Percentiles rank a stretch among this genome's conserved stretches.
phyloP scores from a whole-genome alignment of 2,888 invertebrate genomes.

The Notodonta dromedarius region DNA sequence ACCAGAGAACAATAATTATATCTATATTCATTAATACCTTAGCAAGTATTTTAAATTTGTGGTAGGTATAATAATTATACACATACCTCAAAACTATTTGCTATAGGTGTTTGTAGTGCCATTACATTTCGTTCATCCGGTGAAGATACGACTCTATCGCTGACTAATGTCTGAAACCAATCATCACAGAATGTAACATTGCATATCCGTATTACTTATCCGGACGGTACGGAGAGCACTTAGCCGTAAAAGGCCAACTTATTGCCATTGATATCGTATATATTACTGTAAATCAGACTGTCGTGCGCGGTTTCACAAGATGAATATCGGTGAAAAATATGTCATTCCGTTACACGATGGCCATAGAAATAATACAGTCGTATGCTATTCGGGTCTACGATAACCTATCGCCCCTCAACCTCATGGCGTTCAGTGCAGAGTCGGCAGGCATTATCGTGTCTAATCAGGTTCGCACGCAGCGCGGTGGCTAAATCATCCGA shows the following conservation, averaged over 20 bases:
- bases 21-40: too few species aligned
- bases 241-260: slow-evolving; percentile 56
- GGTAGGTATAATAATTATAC: too few species aligned
- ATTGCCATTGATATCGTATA: slow-evolving; percentile 62
- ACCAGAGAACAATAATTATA: too few species aligned
- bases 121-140: slow-evolving; percentile 30
- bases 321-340: slow-evolving; percentile 74
- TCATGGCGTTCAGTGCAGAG: slow-evolving; percentile 60
- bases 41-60: too few species aligned
- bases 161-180: slow-evolving; percentile 39
- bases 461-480: slow-evolving; percentile 84
- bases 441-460: slow-evolving; percentile 78
- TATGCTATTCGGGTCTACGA: slow-evolving; percentile 65
- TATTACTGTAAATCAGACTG: slow-evolving; percentile 67
- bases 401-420: slow-evolving; percentile 75
- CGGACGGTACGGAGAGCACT: slow-evolving; percentile 40
- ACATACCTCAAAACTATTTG: not conserved
- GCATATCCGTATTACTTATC: slow-evolving; percentile 22
- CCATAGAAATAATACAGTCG: slow-evolving; percentile 67
- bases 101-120: slow-evolving; percentile 1
- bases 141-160: slow-evolving; percentile 40
- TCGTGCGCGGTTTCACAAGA: slow-evolving; percentile 69
- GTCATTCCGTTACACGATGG: slow-evolving; percentile 70
- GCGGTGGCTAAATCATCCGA: slow-evolving; percentile 83
- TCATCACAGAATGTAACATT: slow-evolving; percentile 47